Percentiles rank a stretch among this genome's conserved stretches.
These are phyloP conservation scores for Rosalia funebris DNA, from an alignment of 2,888 invertebrate species.

Conservation along the genomic window DNA sequence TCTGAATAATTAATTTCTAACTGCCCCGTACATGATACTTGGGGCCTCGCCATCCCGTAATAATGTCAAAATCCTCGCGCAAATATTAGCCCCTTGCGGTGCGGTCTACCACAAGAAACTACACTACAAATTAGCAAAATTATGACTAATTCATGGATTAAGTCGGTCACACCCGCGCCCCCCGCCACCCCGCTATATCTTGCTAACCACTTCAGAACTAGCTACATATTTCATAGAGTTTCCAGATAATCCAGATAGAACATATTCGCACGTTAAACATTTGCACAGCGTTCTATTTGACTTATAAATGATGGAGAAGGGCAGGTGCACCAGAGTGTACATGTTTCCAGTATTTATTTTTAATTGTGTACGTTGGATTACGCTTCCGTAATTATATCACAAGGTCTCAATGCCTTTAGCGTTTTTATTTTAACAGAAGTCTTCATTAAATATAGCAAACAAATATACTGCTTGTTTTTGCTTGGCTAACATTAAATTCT, in stretches of 20 bases:
- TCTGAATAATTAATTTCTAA: no score
- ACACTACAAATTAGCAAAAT: constrained; percentile 20
- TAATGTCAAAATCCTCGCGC: not conserved
- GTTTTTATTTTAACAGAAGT: no score
- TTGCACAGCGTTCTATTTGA: constrained; percentile 10
- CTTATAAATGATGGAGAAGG: constrained; percentile 7
- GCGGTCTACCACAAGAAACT: not conserved
- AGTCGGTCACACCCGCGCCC: not conserved
- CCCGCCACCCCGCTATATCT: constrained; percentile 4
- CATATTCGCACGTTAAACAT: constrained; percentile 20
- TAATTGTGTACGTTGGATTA: no score
- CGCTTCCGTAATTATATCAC: no score
- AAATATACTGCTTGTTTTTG: no score
- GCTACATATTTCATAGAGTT: constrained; percentile 19
- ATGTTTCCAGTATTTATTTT: no score
- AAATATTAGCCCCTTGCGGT: constrained; percentile 5
- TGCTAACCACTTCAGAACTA: constrained; percentile 9
- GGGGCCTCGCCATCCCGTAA: not conserved
- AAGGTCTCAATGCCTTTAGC: no score
- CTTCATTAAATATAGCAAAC: no score
- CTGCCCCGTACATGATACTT: not conserved
- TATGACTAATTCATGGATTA: constrained; percentile 21
- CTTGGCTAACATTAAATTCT: no score
- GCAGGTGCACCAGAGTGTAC: not conserved
- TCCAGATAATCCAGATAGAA: constrained; percentile 8